These are phyloP conservation scores for Drosophila glabriapex DNA, from an alignment of 2,888 invertebrate species.

Conservation along the genomic window DNA sequence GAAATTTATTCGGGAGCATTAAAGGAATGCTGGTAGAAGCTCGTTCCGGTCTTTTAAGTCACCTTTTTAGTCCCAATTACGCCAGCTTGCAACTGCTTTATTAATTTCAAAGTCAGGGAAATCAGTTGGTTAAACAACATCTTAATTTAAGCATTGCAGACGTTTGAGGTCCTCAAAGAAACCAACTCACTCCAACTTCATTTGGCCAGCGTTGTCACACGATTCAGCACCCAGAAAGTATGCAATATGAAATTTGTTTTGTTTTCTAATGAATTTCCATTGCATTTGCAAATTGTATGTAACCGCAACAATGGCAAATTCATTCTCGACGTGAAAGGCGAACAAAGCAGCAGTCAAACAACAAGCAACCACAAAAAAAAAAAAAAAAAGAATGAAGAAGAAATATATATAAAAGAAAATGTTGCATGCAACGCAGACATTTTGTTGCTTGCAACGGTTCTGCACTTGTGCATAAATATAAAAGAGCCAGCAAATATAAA, in stretches of 20 bases:
- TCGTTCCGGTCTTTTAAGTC: not conserved
- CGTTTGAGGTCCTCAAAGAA: not conserved
- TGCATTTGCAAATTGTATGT: constrained; percentile 49
- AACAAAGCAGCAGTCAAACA: constrained; percentile 36
- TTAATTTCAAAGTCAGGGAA: not conserved
- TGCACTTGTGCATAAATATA: constrained; percentile 77
- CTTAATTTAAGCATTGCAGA: not conserved
- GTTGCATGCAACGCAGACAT: constrained; percentile 61
- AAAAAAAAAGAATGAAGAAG: not conserved
- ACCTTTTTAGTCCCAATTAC: not conserved
- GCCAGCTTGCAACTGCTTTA: not conserved
- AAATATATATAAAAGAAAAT: constrained; percentile 38
- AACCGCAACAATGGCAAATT: constrained; percentile 49
- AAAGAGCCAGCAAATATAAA: constrained; percentile 29
- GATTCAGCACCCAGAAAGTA: constrained; percentile 9
- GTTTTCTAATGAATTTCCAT: constrained; percentile 54
- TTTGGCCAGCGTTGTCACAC: not conserved
- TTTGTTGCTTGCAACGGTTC: constrained; percentile 68
- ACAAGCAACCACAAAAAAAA: constrained; percentile 9
- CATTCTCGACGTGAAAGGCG: constrained; percentile 25
- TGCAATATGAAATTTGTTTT: constrained; percentile 35
- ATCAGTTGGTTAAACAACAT: not conserved
- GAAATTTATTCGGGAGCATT: too few species aligned
- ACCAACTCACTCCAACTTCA: not conserved
- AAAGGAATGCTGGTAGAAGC: not conserved